Percentiles rank a stretch among this genome's conserved stretches.
These are phyloP conservation scores for Halcyon senegalensis DNA, from an alignment of 2,113 vertebrate species.

Conservation along the genomic window DNA sequence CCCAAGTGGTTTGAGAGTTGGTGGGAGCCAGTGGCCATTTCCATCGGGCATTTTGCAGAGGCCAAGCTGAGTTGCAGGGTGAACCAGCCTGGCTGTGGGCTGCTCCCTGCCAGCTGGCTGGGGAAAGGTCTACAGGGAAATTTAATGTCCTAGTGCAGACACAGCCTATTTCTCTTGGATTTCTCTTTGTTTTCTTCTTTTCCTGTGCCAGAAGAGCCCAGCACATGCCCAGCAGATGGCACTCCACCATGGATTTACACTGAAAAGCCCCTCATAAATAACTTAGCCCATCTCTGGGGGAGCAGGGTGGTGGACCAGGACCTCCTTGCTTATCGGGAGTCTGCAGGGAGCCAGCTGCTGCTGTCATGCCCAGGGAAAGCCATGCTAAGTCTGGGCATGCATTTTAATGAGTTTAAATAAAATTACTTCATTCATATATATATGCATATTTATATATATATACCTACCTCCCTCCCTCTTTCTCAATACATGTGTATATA, in stretches of 20 bases:
- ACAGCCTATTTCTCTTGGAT: neutral
- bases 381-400: neutral
- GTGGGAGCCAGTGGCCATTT: neutral
- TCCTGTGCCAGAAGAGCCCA: neutral
- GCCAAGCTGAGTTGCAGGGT: neutral
- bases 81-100: neutral
- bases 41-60: neutral
- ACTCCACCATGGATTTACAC: conserved; percentile 25
- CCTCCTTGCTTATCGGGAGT: neutral
- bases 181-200: neutral
- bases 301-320: neutral
- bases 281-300: neutral
- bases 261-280: neutral
- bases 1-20: neutral
- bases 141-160: neutral
- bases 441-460: fast-evolving
- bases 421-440: neutral
- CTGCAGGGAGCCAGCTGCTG: neutral
- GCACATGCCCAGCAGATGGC: conserved; percentile 57
- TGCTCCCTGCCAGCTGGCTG: neutral
- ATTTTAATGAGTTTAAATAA: neutral
- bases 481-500: neutral
- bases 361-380: neutral
- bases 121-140: neutral
- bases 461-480: neutral